These are phyloP conservation scores for Hystrix brachyura DNA, from an alignment of 2,113 vertebrate genomes.

Conservation along the genomic window DNA sequence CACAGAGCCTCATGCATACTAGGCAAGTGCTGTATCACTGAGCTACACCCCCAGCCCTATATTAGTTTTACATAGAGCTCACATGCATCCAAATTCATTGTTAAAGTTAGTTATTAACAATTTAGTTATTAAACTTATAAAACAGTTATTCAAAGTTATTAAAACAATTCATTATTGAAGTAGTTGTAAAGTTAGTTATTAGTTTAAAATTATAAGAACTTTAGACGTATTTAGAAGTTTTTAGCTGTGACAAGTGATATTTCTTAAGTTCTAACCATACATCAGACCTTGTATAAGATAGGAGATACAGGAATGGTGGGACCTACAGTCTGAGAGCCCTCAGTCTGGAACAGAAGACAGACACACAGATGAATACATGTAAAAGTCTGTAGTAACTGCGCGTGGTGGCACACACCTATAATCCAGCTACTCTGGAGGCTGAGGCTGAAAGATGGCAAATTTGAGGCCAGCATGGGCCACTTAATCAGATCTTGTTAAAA, in stretches of 20 bases:
- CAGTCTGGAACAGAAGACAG: neutral
- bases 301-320: neutral
- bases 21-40: neutral
- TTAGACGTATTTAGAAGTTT: neutral
- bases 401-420: neutral
- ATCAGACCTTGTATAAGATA: neutral
- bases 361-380: neutral
- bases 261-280: neutral
- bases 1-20: neutral
- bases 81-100: constrained; percentile 21
- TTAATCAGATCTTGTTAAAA: neutral
- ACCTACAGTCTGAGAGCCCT: neutral
- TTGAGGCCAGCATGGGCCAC: neutral
- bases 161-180: constrained; percentile 35
- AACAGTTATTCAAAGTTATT: constrained; percentile 50
- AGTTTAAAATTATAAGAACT: constrained; percentile 52
- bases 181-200: constrained; percentile 52
- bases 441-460: neutral
- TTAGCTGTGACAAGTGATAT: neutral
- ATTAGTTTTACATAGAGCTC: neutral
- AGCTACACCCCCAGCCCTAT: no score
- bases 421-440: neutral
- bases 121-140: constrained; percentile 48
- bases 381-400: neutral
- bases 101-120: constrained; percentile 47